Evolutionary conservation across 1,140 invertebrate species (phyloP).

Genomic region (Archivesica marissinica): DNA sequence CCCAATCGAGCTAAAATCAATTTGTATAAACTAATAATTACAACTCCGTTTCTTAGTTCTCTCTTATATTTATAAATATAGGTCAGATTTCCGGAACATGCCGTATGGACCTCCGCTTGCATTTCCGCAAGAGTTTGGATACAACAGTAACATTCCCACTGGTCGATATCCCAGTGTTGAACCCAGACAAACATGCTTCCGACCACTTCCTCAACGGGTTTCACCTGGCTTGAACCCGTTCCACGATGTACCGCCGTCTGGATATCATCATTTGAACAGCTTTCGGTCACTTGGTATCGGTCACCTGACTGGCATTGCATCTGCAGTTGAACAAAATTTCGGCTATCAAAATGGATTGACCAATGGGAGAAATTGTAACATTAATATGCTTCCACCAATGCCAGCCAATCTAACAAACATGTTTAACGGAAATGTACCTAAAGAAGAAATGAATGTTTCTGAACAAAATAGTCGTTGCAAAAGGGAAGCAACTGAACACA

Average conservation of each 20-base stretch:
- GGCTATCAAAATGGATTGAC: conserved; percentile 8
- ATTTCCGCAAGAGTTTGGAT: conserved; percentile 55
- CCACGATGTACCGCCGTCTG: background rate
- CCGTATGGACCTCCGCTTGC: conserved; percentile 42
- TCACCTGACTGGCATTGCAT: background rate
- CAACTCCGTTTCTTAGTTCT: too few relatives aligned
- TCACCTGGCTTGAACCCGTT: background rate
- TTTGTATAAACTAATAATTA: too few relatives aligned
- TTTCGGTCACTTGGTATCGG: background rate
- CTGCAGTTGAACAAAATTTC: background rate
- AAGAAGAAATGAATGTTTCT: background rate
- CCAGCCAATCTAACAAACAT: background rate
- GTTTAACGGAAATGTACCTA: background rate
- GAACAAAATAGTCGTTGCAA: background rate
- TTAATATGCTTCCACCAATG: background rate
- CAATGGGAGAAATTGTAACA: background rate
- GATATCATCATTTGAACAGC: background rate
- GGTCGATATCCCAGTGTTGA: background rate
- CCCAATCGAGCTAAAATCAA: too few relatives aligned
- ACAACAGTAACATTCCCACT: conserved; percentile 6
- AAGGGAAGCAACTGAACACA: conserved; percentile 39
- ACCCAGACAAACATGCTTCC: background rate
- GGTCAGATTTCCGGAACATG: conserved; percentile 67
- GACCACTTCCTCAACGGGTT: background rate
- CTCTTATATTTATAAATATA: conserved; percentile 45